Evolutionary conservation across 2,113 vertebrate genomes (phyloP).

Genomic region (Petaurus breviceps): DNA sequence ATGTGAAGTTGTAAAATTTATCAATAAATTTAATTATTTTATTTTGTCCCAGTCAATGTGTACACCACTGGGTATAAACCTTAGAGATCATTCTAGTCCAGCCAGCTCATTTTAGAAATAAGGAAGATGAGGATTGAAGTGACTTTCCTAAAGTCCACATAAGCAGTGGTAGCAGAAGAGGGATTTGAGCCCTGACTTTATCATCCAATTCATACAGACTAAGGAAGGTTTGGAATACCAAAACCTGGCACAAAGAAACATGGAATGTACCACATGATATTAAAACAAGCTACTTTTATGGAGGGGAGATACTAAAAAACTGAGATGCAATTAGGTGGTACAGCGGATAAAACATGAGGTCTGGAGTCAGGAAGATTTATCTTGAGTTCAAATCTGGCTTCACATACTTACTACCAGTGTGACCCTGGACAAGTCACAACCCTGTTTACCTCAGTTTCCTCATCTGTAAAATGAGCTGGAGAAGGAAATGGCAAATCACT

Average conservation of each 20-base stretch:
- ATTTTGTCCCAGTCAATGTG: neutral
- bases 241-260: neutral
- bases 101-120: neutral
- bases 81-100: neutral
- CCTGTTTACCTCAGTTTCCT: neutral
- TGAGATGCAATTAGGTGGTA: neutral
- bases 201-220: neutral
- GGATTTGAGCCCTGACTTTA: neutral
- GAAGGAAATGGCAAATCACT: neutral
- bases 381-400: too few species aligned
- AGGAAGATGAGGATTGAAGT: neutral
- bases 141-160: neutral
- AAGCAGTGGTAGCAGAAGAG: neutral
- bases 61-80: neutral
- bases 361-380: neutral
- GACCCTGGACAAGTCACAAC: too few species aligned
- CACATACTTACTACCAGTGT: too few species aligned
- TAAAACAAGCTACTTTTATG: neutral
- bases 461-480: neutral
- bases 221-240: neutral
- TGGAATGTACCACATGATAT: neutral
- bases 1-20: neutral
- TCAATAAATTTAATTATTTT: neutral
- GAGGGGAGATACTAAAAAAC: neutral
- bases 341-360: neutral